Conservation (phyloP, 2,113 vertebrate genomes). For the Scolopax mira region DNA sequence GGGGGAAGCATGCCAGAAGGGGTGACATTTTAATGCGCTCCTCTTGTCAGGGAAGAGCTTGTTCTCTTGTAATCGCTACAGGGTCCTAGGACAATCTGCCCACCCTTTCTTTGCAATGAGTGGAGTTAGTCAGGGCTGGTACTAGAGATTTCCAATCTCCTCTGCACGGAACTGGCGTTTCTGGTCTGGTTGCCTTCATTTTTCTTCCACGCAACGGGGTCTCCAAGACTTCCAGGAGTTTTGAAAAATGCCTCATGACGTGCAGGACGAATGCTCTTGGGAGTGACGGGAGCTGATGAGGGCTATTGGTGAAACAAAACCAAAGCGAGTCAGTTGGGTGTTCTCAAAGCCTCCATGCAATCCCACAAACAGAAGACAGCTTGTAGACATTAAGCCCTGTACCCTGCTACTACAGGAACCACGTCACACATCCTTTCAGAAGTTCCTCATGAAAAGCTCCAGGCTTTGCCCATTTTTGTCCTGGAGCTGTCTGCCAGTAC, state of each 20-base stretch:
- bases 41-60: background rate
- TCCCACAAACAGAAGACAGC: background rate
- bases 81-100: background rate
- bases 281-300: constrained; percentile 80
- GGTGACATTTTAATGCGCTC: background rate
- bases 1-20: background rate
- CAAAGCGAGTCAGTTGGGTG: background rate
- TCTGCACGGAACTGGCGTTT: constrained; percentile 81
- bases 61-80: background rate
- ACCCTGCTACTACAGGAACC: background rate
- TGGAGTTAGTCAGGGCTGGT: constrained; percentile 38
- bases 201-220: constrained; percentile 64
- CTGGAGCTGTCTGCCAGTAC: background rate
- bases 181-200: constrained; percentile 68
- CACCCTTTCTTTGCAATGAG: background rate
- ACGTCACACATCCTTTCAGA: background rate
- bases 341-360: background rate
- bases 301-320: constrained; percentile 42
- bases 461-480: background rate
- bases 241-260: constrained; percentile 87
- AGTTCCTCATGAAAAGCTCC: background rate
- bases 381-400: background rate
- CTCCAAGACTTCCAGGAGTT: constrained; percentile 82
- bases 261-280: constrained; percentile 73
- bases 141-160: constrained; percentile 86